Evolutionary conservation across 2,113 vertebrate genomes (phyloP).

Genomic region (Raja brachyura): DNA sequence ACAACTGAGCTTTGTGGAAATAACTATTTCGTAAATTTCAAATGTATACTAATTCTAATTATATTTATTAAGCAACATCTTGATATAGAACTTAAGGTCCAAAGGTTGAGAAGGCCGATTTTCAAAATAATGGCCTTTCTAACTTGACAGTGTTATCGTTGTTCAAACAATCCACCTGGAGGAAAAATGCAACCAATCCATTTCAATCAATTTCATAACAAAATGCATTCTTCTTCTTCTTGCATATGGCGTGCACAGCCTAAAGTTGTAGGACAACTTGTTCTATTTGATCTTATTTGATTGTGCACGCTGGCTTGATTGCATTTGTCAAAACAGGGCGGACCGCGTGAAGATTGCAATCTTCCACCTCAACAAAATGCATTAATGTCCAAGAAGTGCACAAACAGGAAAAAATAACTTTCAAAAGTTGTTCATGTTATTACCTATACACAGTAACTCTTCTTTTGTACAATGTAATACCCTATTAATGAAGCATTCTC

Average conservation of each 20-base stretch:
- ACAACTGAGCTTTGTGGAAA: background rate
- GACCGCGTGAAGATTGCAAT: no score
- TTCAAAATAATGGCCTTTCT: background rate
- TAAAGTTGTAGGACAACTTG: no score
- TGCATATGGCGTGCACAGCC: no score
- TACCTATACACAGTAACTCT: background rate
- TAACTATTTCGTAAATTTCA: background rate
- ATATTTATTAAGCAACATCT: background rate
- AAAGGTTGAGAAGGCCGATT: background rate
- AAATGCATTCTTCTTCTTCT: no score
- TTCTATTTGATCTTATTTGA: no score
- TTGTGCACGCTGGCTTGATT: no score
- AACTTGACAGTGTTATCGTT: background rate
- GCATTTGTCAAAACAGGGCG: no score
- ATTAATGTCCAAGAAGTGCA: background rate
- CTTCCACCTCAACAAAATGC: no score
- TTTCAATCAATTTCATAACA: background rate
- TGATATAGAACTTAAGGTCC: background rate
- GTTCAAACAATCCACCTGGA: background rate
- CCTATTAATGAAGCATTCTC: background rate
- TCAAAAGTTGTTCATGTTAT: background rate
- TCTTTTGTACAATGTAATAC: background rate
- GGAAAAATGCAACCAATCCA: background rate
- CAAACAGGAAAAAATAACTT: background rate
- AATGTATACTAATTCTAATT: background rate